phyloP scores from a whole-genome alignment of 1,140 invertebrate genomes.

The Dryas iulia region DNA sequence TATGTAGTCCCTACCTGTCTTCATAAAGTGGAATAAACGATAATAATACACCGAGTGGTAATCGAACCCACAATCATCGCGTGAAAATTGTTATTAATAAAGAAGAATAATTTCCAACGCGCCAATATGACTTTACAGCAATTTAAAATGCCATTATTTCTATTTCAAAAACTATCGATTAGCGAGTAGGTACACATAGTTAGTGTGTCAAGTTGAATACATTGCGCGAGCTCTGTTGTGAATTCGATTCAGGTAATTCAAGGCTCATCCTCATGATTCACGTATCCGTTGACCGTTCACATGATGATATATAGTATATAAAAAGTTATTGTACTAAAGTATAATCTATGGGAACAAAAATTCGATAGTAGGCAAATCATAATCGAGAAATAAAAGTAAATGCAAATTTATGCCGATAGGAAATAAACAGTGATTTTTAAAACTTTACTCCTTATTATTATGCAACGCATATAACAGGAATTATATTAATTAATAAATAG shows the following conservation, averaged over 20 bases:
- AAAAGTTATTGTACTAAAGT: not conserved
- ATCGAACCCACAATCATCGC: too few relatives aligned
- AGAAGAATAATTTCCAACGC: too few relatives aligned
- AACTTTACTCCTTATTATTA: not conserved
- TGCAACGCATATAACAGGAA: too few relatives aligned
- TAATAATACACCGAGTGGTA: too few relatives aligned
- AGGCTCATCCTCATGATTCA: constrained; percentile 57
- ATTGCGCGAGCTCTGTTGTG: constrained; percentile 53
- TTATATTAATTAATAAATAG: too few relatives aligned
- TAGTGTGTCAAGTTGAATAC: constrained; percentile 43
- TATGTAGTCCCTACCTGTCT: too few relatives aligned
- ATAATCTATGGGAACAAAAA: not conserved
- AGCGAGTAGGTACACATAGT: not conserved
- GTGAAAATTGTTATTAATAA: too few relatives aligned
- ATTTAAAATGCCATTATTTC: not conserved
- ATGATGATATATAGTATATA: constrained; percentile 13
- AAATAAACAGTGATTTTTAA: not conserved
- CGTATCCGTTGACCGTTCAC: constrained; percentile 57
- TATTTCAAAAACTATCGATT: not conserved
- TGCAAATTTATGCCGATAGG: not conserved
- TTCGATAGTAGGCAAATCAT: not conserved
- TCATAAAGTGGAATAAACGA: too few relatives aligned
- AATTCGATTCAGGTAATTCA: constrained; percentile 66
- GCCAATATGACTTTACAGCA: not conserved
- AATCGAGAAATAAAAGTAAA: not conserved